Evolutionary conservation across 2,888 invertebrate genomes (phyloP).

Genomic region (Apamea crenata): DNA sequence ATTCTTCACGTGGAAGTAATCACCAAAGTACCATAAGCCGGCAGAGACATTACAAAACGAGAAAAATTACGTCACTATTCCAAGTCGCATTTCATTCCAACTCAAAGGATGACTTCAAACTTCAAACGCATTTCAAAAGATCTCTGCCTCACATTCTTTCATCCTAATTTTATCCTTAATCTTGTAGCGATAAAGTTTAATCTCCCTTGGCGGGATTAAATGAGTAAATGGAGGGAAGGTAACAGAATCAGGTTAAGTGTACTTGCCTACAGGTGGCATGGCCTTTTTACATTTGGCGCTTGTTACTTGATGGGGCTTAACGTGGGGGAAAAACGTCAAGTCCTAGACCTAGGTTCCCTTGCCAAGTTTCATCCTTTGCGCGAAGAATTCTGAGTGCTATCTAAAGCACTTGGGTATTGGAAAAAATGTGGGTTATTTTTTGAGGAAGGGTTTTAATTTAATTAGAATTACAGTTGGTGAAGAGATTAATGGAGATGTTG

Average conservation of each 20-base stretch:
- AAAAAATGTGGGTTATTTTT: slow-evolving; percentile 23
- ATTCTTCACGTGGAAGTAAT: slow-evolving; percentile 20
- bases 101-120: slow-evolving; percentile 52
- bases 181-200: slow-evolving; percentile 18
- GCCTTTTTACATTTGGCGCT: slow-evolving; percentile 68
- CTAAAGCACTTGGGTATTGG: slow-evolving; percentile 25
- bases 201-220: slow-evolving; percentile 31
- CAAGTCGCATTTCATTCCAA: slow-evolving; percentile 54
- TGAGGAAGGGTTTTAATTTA: slow-evolving; percentile 19
- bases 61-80: slow-evolving; percentile 47
- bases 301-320: slow-evolving; percentile 60
- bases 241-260: slow-evolving; percentile 69
- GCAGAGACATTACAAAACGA: slow-evolving; percentile 21
- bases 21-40: slow-evolving; percentile 13
- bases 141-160: neutral
- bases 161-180: slow-evolving; percentile 14
- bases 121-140: slow-evolving; percentile 57
- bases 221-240: slow-evolving; percentile 33
- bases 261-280: slow-evolving; percentile 70
- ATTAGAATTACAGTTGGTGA: slow-evolving; percentile 11
- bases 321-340: slow-evolving; percentile 47
- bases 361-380: slow-evolving; percentile 41
- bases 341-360: slow-evolving; percentile 31
- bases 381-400: slow-evolving; percentile 28
- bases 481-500: neutral